Base-by-base conservation (phyloP, 1,140 invertebrate species). In the Cardiocondyla obscurior region DNA sequence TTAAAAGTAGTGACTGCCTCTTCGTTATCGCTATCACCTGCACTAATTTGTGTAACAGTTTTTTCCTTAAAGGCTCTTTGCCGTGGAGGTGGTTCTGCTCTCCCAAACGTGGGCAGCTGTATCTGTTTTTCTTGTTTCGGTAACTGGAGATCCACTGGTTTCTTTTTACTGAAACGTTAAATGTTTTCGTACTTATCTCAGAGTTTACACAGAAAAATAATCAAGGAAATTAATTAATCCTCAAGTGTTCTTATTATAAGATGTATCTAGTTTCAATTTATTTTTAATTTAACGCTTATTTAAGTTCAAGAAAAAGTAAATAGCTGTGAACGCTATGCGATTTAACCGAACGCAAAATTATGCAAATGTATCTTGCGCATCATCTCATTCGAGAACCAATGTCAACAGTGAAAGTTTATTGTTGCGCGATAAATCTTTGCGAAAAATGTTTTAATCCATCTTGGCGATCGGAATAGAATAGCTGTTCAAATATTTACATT, bases 61-160 rank as follows among this genome's bases (percentile, higher is more conserved):
- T 96, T 97, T 88, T 97, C 96, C 87, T 95, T 96, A 77, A 97
- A 96, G 51, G 94, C 94, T 69, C 94, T 95, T 8, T 94, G 91
- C 1, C 94, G 91, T 1, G 94, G 94, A 49, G 94, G 67, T 12
- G 90, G 82, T 69, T 93, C 93, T 10, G 88, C 74, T 53, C 90
- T 92, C 30, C 88, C 70, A 77, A 94, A 91, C 0, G 76, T 83
- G 7, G 92, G 88, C 12, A 89, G 90, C 57, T 85, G 85, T 91
- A 79, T 53, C 81, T 72, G 88, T 12, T 72, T 87, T 0, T 90
- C 94, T 89, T 91, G 94, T 30, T 85, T 82, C 1, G 96, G 96
- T 62, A 96, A 88, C 82, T 96, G 95, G 22, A 95, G 92, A 93
- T 96, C 95, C 12, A 96, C 90, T 8, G 91, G 87, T 83, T 93